These are phyloP conservation scores for Prietella phreatophila DNA, from an alignment of 2,113 vertebrate genomes.

Conservation along the genomic window DNA sequence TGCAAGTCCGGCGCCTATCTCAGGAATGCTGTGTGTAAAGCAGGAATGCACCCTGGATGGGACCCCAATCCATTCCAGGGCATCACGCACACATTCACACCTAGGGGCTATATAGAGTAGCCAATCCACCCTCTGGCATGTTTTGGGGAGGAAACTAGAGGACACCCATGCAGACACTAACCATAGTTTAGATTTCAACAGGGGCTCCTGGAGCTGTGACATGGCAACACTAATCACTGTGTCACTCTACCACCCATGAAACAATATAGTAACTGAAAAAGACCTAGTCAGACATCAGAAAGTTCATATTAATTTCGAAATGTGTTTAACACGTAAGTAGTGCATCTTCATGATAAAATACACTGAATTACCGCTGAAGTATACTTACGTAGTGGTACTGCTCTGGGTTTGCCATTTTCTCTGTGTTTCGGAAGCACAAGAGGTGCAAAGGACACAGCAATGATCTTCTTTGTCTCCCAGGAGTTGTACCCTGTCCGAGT, in stretches of 20 bases:
- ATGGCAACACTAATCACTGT: not conserved
- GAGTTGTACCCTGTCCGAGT: slow-evolving; percentile 80
- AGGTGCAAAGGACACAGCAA: slow-evolving; percentile 87
- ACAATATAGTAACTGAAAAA: not conserved
- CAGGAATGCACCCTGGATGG: not conserved
- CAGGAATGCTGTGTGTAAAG: not conserved
- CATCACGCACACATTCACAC: not conserved
- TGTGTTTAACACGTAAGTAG: not conserved
- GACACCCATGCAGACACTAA: not conserved
- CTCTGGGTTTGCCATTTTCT: slow-evolving; percentile 72
- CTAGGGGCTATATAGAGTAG: not conserved
- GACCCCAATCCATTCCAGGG: not conserved
- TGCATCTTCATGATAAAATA: not conserved
- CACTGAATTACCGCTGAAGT: not conserved
- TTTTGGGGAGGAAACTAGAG: not conserved
- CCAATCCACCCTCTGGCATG: not conserved
- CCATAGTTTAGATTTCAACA: not conserved
- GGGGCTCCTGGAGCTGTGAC: not conserved
- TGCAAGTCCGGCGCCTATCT: not conserved
- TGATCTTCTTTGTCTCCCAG: slow-evolving; percentile 88
- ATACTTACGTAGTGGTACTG: slow-evolving; percentile 83
- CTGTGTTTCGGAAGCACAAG: slow-evolving; percentile 78
- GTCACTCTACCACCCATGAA: not conserved
- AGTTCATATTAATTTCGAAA: not conserved
- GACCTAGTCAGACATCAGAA: not conserved